Conservation (phyloP, 1,140 invertebrate species). For the Oppia nitens region DNA sequence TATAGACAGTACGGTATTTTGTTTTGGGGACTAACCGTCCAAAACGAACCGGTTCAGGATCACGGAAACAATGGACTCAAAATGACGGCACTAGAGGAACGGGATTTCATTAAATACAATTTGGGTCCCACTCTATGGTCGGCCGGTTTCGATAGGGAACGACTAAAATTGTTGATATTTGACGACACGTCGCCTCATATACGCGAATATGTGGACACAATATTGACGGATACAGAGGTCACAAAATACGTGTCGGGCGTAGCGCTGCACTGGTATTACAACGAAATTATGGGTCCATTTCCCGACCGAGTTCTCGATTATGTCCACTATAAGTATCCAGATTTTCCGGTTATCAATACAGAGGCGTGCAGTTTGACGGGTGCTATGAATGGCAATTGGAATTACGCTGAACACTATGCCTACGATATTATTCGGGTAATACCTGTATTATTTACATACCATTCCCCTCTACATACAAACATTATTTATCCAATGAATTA, state of each 20-base stretch:
- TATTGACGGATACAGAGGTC: conserved; percentile 32
- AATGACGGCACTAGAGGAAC: conserved; percentile 43
- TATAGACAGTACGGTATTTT: conserved; percentile 36
- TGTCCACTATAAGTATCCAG: conserved; percentile 40
- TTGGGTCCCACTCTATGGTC: conserved; percentile 46
- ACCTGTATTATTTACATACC: too few relatives aligned
- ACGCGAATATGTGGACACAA: conserved; percentile 39
- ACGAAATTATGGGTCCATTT: conserved; percentile 31
- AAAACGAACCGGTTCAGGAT: too few relatives aligned
- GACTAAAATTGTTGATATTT: conserved; percentile 42
- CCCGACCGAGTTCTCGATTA: conserved; percentile 35
- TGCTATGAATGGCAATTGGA: conserved; percentile 15
- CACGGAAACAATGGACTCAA: conserved; percentile 50
- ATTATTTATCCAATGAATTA: too few relatives aligned
- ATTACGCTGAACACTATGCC: conserved; percentile 15
- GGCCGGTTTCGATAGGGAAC: conserved; percentile 35
- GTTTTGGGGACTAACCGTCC: conserved; percentile 45
- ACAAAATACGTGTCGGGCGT: conserved; percentile 60
- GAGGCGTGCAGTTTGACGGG: conserved; percentile 49
- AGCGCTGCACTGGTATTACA: conserved; percentile 59
- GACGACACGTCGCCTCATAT: conserved; percentile 51
- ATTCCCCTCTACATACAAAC: too few relatives aligned
- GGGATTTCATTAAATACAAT: conserved; percentile 43
- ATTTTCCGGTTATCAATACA: conserved; percentile 54
- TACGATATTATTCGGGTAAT: conserved; percentile 21